Percentiles rank a stretch among this genome's conserved stretches.
These are phyloP conservation scores for Drosophila insularis DNA, from an alignment of 1,140 invertebrate genomes.

Conservation along the genomic window DNA sequence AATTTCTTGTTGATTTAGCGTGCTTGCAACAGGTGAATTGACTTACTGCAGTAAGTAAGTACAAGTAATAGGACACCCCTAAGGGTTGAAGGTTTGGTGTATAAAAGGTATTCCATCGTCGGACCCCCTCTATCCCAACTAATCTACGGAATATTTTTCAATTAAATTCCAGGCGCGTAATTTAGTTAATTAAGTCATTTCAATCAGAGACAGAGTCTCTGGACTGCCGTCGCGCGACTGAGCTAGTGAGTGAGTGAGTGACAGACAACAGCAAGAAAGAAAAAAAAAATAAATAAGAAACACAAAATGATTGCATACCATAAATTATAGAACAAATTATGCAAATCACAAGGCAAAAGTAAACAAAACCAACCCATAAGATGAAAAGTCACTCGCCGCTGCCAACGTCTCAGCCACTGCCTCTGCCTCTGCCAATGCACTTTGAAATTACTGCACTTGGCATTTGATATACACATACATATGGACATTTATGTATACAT, in stretches of 20 bases:
- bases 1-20: no score
- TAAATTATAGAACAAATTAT: conserved; percentile 67
- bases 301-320: conserved; percentile 46
- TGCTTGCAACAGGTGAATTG: not conserved
- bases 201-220: conserved; percentile 13
- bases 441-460: conserved; percentile 60
- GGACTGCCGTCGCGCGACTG: not conserved
- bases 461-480: conserved; percentile 17
- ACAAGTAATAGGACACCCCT: not conserved
- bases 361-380: conserved; percentile 24
- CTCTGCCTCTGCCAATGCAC: not conserved
- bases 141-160: conserved; percentile 17
- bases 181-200: conserved; percentile 37
- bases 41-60: not conserved
- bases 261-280: conserved; percentile 31
- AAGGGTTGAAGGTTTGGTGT: not conserved
- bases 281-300: conserved; percentile 29
- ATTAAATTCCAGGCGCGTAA: conserved; percentile 35
- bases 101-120: not conserved
- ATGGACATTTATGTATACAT: not conserved
- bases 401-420: not conserved
- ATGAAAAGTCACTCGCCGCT: conserved; percentile 30
- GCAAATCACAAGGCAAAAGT: conserved; percentile 52
- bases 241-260: conserved; percentile 24
- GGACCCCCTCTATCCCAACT: not conserved